Evolutionary conservation across 2,888 invertebrate genomes (phyloP), one percentile per base, ranked within the genome.

Genomic region (Cheiracanthium punctorium): DNA sequence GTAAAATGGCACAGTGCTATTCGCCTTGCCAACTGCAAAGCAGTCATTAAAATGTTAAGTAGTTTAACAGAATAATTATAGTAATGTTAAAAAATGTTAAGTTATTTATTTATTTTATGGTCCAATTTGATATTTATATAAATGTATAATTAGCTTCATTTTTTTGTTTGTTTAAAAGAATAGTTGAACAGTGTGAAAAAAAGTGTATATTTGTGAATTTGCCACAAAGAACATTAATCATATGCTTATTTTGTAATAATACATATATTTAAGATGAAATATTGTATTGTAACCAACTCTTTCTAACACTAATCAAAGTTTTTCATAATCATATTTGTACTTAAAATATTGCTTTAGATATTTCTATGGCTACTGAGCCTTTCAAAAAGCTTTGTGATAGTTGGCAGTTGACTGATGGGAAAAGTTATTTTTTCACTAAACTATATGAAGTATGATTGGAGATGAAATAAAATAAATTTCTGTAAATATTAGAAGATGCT

Each of bases 391-490:
- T 82, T 77, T 84, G 82, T 84, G 82, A 84, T 84, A 84, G 82
- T 84, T 84, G 71, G 33, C 41, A 71, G 79, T 58, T 77, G 48
- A 77, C 28, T 58, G 77, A 84, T 72, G 65, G 77, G 65, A 84
- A 70, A 71, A 77, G 77, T 77, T 84, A 84, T 84, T 84, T 84
- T 84, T 84, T 52, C 82, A 84, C 73, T 84, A 77, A 77, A 84
- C 52, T 77, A 84, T 84, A 84, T 77, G 67, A 84, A n/a, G 2
- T 76, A 79, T 67, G 82, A 64, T 84, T 84, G 82, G 77, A 82
- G 76, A 52, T 70, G 24, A 72, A 82, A 70, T 71, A 76, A 82
- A 82, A 74, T 76, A 76, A 76, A 82, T 82, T 82, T 82, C 76
- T 82, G 72, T 41, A 72, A 72, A 48, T 48, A 37, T 12, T 8